A percentile compares a stretch with the other conserved stretches of the same genome.
These are phyloP conservation scores for Perdix hodgsoniae DNA, from an alignment of 2,797 vertebrate genomes.

Conservation along the genomic window DNA sequence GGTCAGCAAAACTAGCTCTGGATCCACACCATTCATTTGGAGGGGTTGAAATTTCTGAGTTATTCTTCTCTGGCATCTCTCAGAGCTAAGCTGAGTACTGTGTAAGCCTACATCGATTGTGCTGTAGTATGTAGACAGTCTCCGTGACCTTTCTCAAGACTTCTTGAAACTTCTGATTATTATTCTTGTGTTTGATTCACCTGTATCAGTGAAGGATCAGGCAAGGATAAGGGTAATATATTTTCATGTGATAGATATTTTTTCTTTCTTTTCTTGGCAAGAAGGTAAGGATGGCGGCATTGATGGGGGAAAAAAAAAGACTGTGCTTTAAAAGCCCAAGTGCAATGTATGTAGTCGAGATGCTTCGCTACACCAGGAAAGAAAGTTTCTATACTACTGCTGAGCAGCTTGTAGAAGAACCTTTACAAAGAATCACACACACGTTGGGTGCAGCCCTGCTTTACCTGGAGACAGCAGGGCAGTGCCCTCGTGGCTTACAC, in stretches of 20 bases:
- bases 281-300: slow-evolving; percentile 10
- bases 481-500: not conserved
- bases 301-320: not conserved
- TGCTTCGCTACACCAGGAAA: slow-evolving; percentile 30
- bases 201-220: slow-evolving; percentile 75
- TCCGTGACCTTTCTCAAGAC: slow-evolving; percentile 65
- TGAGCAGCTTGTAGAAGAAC: slow-evolving; percentile 27
- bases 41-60: not conserved
- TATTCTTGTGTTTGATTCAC: slow-evolving; percentile 74
- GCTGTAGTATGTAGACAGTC: slow-evolving; percentile 61
- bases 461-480: slow-evolving; percentile 11
- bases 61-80: not conserved
- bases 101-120: slow-evolving; percentile 60
- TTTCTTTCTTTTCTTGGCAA: slow-evolving; percentile 36
- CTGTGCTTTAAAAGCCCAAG: slow-evolving; percentile 31
- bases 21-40: not conserved
- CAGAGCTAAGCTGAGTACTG: slow-evolving; percentile 15
- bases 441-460: slow-evolving; percentile 4
- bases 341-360: slow-evolving; percentile 42
- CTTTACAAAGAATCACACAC: not conserved
- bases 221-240: slow-evolving; percentile 73
- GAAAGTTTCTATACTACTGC: slow-evolving; percentile 32
- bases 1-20: slow-evolving; percentile 31
- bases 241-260: slow-evolving; percentile 54
- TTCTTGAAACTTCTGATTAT: slow-evolving; percentile 63